Percentiles rank a stretch among this genome's conserved stretches.
These are phyloP conservation scores for Rhinolophus sinicus DNA, from an alignment of 2,113 vertebrate species.

Conservation along the genomic window DNA sequence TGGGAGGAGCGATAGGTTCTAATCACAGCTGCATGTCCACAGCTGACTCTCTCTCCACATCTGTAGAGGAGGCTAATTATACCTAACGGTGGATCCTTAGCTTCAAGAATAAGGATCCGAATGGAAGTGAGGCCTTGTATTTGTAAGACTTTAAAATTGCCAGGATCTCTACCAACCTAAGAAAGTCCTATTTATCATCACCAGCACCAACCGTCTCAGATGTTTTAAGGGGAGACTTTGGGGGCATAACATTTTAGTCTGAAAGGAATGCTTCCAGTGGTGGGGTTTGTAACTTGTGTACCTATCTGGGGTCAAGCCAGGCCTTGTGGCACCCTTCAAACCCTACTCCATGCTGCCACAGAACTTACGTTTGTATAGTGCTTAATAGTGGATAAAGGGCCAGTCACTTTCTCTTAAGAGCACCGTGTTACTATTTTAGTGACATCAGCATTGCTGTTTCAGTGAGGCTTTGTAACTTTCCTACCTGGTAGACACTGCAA, in stretches of 20 bases:
- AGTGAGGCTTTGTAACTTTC: neutral
- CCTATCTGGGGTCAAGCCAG: neutral
- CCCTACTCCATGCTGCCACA: too few species aligned
- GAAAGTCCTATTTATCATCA: neutral
- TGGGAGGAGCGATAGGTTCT: neutral
- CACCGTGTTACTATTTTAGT: neutral
- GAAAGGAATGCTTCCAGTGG: neutral
- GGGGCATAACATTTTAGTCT: neutral
- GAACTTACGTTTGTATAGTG: neutral
- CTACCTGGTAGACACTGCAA: neutral
- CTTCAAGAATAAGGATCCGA: too few species aligned
- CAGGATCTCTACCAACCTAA: neutral
- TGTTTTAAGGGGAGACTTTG: neutral
- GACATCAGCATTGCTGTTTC: neutral
- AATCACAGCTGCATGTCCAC: accelerated
- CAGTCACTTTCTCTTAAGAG: neutral
- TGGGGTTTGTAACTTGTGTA: neutral
- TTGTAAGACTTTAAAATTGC: neutral
- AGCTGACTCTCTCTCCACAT: neutral
- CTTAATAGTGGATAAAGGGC: neutral
- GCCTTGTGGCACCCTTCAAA: neutral
- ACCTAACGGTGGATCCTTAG: neutral
- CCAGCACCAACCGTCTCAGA: neutral
- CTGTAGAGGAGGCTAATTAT: neutral
- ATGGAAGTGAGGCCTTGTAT: neutral